Conservation (phyloP, 2,888 invertebrate genomes). For the Hemicrepidius hirtus region DNA sequence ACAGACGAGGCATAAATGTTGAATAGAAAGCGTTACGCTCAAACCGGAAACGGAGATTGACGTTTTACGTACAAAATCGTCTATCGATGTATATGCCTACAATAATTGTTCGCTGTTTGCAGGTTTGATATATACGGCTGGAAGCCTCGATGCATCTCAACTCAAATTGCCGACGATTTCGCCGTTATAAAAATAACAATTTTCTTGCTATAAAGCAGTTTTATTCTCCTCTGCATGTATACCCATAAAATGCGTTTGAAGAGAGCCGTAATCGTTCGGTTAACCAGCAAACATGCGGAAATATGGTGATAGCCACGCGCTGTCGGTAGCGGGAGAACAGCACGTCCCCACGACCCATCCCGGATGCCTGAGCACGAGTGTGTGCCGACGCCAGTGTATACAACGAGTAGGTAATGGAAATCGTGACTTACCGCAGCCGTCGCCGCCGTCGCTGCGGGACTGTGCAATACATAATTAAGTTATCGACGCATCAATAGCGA, state of each 20-base stretch:
- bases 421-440: slow-evolving; percentile 65
- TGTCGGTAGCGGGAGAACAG: slow-evolving; percentile 59
- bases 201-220: slow-evolving; percentile 65
- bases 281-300: slow-evolving; percentile 62
- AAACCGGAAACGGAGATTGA: slow-evolving; percentile 59
- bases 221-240: slow-evolving; percentile 63
- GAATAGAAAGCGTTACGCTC: slow-evolving; percentile 56
- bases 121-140: slow-evolving; percentile 2
- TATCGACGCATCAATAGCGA: slow-evolving; percentile 57
- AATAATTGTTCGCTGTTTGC: slow-evolving; percentile 26
- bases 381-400: slow-evolving; percentile 67
- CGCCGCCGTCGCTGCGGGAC: slow-evolving; percentile 58
- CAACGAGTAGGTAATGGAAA: slow-evolving; percentile 67
- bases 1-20: slow-evolving; percentile 61
- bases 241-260: slow-evolving; percentile 64
- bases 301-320: slow-evolving; percentile 58
- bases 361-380: slow-evolving; percentile 63
- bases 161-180: slow-evolving; percentile 63
- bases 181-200: slow-evolving; percentile 65
- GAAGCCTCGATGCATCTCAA: neutral
- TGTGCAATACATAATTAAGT: slow-evolving; percentile 62
- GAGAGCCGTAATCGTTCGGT: slow-evolving; percentile 64
- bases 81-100: slow-evolving; percentile 9
- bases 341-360: slow-evolving; percentile 64
- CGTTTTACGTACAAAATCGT: slow-evolving; percentile 53